These are phyloP conservation scores for Brachystomella parvula DNA, from an alignment of 1,140 invertebrate species.

Conservation along the genomic window DNA sequence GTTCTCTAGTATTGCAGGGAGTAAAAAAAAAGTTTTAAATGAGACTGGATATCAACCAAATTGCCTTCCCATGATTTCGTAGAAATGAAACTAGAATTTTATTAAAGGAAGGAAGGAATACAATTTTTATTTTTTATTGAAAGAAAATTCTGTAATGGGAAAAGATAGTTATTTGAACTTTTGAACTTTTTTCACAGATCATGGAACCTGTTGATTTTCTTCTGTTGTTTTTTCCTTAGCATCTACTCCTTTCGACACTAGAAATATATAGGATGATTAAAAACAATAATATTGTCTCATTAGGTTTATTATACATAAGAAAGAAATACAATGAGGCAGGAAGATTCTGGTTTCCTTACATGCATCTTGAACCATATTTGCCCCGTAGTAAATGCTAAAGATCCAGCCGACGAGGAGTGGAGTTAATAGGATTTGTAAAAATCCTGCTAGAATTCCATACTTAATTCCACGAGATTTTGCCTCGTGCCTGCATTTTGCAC, in stretches of 20 bases:
- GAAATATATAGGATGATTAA: not conserved
- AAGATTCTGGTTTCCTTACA: constrained; percentile 41
- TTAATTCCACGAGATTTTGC: constrained; percentile 42
- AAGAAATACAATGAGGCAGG: too few species aligned
- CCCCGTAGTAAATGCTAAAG: constrained; percentile 50
- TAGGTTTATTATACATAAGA: too few species aligned
- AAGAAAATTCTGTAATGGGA: too few species aligned
- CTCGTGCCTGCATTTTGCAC: constrained; percentile 44
- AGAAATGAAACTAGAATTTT: too few species aligned
- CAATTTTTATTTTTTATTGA: too few species aligned
- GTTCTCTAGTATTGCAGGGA: too few species aligned
- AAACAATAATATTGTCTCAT: not conserved
- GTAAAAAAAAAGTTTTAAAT: too few species aligned
- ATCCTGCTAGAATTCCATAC: constrained; percentile 45
- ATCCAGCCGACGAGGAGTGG: constrained; percentile 49
- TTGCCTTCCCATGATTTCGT: too few species aligned
- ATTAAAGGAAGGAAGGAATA: too few species aligned
- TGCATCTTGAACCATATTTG: constrained; percentile 47
- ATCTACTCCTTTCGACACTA: not conserved
- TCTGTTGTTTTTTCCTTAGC: too few species aligned
- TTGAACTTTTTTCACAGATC: constrained; percentile 11
- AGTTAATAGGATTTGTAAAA: constrained; percentile 40
- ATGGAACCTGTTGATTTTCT: not conserved
- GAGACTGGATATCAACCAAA: too few species aligned
- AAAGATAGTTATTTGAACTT: not conserved